These are phyloP conservation scores for Pachycephus smyrnensis DNA, from an alignment of 2,888 invertebrate genomes.

Conservation along the genomic window DNA sequence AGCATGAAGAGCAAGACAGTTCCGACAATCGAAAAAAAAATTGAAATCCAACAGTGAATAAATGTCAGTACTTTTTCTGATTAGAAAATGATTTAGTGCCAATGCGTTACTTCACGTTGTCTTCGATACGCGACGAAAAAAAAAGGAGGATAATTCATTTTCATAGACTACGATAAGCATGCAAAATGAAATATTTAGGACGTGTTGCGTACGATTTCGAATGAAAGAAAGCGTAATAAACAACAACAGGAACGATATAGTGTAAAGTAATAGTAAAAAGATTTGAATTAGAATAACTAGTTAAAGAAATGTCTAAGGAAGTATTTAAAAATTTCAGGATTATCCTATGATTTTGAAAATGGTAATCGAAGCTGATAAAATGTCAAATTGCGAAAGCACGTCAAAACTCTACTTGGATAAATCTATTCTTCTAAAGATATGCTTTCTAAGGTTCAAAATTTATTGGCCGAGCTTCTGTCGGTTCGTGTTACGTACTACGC, in stretches of 20 bases:
- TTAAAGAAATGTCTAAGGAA: not conserved
- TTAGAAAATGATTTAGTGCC: not conserved
- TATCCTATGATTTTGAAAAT: not conserved
- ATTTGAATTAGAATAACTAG: not conserved
- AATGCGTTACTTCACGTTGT: not conserved
- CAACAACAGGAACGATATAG: not conserved
- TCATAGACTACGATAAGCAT: not conserved
- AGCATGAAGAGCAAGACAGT: not conserved
- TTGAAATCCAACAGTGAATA: not conserved
- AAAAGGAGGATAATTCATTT: not conserved
- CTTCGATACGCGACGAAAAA: not conserved
- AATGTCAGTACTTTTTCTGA: not conserved
- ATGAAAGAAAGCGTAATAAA: not conserved
- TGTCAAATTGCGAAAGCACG: not conserved
- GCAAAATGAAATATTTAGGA: no score
- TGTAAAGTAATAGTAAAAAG: not conserved
- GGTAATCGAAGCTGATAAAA: not conserved
- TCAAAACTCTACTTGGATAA: not conserved
- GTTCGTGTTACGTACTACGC: not conserved
- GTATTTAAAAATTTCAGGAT: not conserved
- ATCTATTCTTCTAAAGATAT: not conserved
- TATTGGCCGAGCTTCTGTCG: not conserved
- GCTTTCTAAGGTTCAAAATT: not conserved
- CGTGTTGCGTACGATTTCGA: not conserved
- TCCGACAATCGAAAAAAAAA: not conserved